Evolutionary conservation across 2,113 vertebrate genomes (phyloP).

Genomic region (Eira barbara): DNA sequence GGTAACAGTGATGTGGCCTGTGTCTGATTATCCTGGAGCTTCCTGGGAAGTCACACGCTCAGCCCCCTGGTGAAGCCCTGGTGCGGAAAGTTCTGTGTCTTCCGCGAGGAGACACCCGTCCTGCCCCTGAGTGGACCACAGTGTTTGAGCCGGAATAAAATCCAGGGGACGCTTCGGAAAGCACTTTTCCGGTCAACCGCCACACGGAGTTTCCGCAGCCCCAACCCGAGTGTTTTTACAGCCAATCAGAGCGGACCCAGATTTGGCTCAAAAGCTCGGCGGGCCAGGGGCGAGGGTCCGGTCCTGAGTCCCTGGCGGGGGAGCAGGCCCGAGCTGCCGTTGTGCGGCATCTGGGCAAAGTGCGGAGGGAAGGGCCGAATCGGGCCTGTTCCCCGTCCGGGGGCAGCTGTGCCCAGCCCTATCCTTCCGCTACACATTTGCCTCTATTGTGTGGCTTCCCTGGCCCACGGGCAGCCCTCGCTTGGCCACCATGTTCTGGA

Average conservation of each 20-base stretch:
- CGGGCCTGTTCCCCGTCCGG: neutral
- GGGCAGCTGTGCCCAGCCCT: conserved; percentile 58
- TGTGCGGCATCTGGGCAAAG: neutral
- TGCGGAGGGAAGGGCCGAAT: neutral
- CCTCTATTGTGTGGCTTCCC: conserved; percentile 77
- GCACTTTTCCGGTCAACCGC: neutral
- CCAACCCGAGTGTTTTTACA: rapidly evolving
- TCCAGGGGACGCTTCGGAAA: conserved; percentile 50
- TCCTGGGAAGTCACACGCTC: neutral
- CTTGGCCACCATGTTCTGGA: conserved; percentile 66
- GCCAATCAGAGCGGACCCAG: neutral
- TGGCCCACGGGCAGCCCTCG: conserved; percentile 58
- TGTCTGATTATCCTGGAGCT: no score
- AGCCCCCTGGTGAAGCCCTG: rapidly evolving
- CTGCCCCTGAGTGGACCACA: conserved; percentile 65
- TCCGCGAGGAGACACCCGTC: neutral
- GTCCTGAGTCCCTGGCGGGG: rapidly evolving
- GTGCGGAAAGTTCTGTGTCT: neutral
- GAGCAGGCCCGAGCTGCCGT: neutral
- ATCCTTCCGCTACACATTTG: conserved; percentile 67
- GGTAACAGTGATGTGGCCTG: rapidly evolving
- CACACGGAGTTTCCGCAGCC: neutral
- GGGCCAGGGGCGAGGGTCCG: neutral
- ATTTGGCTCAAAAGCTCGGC: neutral
- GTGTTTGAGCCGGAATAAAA: conserved; percentile 62